Conservation (phyloP, 2,113 vertebrate genomes). For the Proterorhinus semilunaris region DNA sequence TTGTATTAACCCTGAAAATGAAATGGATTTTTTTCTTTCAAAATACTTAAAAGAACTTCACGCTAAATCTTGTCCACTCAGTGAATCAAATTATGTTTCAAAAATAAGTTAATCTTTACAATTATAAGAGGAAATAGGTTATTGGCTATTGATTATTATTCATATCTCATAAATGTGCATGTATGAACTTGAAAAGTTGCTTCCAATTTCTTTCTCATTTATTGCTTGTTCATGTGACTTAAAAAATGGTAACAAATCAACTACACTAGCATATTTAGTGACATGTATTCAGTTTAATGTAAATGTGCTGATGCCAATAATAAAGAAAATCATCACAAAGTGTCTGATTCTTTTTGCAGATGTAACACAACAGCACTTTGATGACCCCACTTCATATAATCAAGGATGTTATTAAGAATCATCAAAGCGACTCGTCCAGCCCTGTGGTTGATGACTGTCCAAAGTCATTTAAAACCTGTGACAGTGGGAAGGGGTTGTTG, state of each 20-base stretch:
- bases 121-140: slow-evolving; percentile 19
- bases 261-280: neutral
- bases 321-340: slow-evolving; percentile 27
- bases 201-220: neutral
- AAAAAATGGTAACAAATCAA: neutral
- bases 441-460: slow-evolving; percentile 16
- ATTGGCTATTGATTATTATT: neutral
- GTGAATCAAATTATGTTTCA: neutral
- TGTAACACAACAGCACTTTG: slow-evolving; percentile 17
- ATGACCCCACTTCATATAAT: slow-evolving; percentile 47
- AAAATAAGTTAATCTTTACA: neutral
- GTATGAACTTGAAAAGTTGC: neutral
- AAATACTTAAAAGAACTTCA: neutral
- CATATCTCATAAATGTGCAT: neutral
- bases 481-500: slow-evolving; percentile 3
- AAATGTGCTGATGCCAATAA: slow-evolving; percentile 48
- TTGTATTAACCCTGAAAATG: neutral
- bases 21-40: neutral
- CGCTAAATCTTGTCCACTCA: neutral
- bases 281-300: slow-evolving; percentile 6
- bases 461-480: slow-evolving; percentile 17
- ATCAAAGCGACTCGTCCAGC: slow-evolving; percentile 44
- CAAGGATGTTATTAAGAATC: slow-evolving; percentile 60
- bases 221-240: neutral
- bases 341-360: slow-evolving; percentile 38